Base-by-base conservation (phyloP, 2,113 vertebrate genomes). In the Lanius collurio region DNA sequence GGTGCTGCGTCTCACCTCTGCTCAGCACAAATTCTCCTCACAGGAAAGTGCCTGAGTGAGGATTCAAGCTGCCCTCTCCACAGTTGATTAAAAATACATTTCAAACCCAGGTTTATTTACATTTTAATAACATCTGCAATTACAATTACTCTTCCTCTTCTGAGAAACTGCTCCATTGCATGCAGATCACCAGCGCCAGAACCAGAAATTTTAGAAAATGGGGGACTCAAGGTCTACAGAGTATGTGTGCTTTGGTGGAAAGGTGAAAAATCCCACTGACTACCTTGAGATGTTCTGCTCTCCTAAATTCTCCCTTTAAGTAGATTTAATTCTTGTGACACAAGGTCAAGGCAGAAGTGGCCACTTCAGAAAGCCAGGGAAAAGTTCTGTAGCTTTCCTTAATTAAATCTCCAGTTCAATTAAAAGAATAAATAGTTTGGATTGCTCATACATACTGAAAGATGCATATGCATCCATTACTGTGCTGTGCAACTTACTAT, bases 71-170 rank as follows among this genome's bases (percentile, higher is more conserved):
- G 69, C 23, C 79, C 88, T 88, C 93, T 95, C 81, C 90, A 93
- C 49, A 67, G 83, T 10, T 90, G 93, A 96, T 96, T 97, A 94
- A 97, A 97, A 95, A 93, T 84, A 91, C 64, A 81, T 95, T 87
- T 60, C 60, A 90, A 91, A 96, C 23, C 65, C 39, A 91, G 74
- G 44, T 95, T 93, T 96, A 96, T 95, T 97, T 96, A 96, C 96
- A 97, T 95, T 97, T 97, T 97, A 97, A 97, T 97, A 96, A 69
- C 93, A 95, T 97, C 94, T 97, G 95, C 95, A 96, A 96, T 97
- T 96, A 96, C 89, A 96, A 97, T 97, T 96, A 82, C 93, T 65
- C 68, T 82, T 85, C 91, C 85, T 78, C 74, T 70, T 91, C 86
- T 35, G 52, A 56, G 79, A 79, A 89, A n/a, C 67, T 39, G 70